Percentiles rank a stretch among this genome's conserved stretches.
phyloP scores from a whole-genome alignment of 2,797 vertebrate genomes.

The Sciaenops ocellatus region DNA sequence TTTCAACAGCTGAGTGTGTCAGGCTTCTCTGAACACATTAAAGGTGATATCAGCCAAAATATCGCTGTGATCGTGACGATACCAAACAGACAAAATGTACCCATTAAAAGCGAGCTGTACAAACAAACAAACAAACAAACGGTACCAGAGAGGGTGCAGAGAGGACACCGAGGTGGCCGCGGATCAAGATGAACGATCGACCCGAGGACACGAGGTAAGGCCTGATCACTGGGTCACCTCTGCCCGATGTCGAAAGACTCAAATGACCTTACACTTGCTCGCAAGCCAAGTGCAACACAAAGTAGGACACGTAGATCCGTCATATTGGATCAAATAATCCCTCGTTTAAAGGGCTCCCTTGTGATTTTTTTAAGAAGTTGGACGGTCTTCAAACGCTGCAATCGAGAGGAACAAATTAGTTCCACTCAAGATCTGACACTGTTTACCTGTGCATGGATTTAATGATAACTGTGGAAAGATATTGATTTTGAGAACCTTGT shows the following conservation, averaged over 20 bases:
- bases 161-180: background rate
- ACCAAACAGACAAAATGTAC: slow-evolving; percentile 8
- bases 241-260: slow-evolving; percentile 39
- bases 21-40: slow-evolving; percentile 9
- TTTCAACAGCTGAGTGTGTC: slow-evolving; percentile 32
- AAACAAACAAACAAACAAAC: slow-evolving; percentile 20
- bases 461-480: slow-evolving; percentile 21
- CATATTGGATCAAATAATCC: slow-evolving; percentile 17
- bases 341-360: slow-evolving; percentile 4
- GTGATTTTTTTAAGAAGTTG: slow-evolving; percentile 11
- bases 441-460: slow-evolving; percentile 21
- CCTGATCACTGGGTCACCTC: slow-evolving; percentile 31
- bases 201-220: background rate
- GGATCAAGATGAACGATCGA: slow-evolving; percentile 8
- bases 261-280: background rate
- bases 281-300: slow-evolving; percentile 16
- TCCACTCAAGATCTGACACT: slow-evolving; percentile 1
- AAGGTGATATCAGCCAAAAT: background rate
- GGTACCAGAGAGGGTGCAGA: background rate
- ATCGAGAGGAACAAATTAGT: background rate
- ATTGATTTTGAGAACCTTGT: slow-evolving; percentile 47
- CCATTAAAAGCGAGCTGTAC: slow-evolving; percentile 9
- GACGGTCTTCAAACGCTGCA: slow-evolving; percentile 19
- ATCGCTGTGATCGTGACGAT: background rate
- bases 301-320: slow-evolving; percentile 21